These are phyloP conservation scores for Poecilobothrus nobilitatus DNA, from an alignment of 2,888 invertebrate species.

Conservation along the genomic window DNA sequence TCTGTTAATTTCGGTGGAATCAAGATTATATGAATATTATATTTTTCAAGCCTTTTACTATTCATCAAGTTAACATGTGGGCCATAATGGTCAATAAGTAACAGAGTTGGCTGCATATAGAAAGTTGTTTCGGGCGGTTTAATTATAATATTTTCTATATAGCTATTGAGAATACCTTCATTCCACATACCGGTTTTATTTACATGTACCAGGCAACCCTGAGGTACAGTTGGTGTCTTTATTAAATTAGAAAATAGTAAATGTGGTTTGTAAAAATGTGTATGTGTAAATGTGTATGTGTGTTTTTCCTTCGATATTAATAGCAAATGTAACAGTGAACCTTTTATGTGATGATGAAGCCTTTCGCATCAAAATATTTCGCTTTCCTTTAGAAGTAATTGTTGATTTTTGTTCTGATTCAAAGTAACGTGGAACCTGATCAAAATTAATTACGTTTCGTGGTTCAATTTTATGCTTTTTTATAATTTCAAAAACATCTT, in stretches of 20 bases:
- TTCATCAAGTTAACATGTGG: constrained; percentile 7
- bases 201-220: constrained; percentile 10
- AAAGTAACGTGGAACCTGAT: constrained; percentile 14
- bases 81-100: constrained; percentile 9
- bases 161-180: constrained; percentile 10
- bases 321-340: constrained; percentile 13
- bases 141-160: constrained; percentile 11
- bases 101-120: constrained; percentile 9
- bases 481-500: constrained; percentile 10
- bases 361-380: constrained; percentile 11
- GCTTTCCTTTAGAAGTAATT: constrained; percentile 12
- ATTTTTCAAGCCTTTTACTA: constrained; percentile 13
- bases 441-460: constrained; percentile 12
- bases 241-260: constrained; percentile 12
- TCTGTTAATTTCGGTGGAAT: constrained; percentile 11
- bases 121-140: constrained; percentile 10
- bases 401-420: constrained; percentile 12
- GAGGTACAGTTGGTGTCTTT: constrained; percentile 9
- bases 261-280: constrained; percentile 5
- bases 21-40: constrained; percentile 12
- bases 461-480: constrained; percentile 10
- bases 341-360: constrained; percentile 14
- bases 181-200: constrained; percentile 8
- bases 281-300: no score
- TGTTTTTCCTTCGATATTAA: constrained; percentile 12